Evolutionary conservation across 2,888 invertebrate genomes (phyloP), one percentile per base, ranked within the genome.

Genomic region (Apodemia hepburni): DNA sequence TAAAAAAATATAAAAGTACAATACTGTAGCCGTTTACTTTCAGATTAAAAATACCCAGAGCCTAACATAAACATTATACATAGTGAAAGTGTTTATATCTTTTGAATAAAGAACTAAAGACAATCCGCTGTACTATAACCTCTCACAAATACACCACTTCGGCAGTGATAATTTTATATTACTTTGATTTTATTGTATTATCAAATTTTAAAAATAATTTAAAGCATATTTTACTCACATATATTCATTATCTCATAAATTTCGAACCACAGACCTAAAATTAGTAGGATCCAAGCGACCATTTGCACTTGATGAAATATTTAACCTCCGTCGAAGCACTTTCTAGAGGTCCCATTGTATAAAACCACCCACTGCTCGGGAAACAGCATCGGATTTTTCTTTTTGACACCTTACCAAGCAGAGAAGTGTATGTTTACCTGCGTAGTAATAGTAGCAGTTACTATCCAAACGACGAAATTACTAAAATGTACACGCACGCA

Each of bases 281-380:
- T 84, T 86, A 87, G 78, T 85, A 87, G 86, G 86, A 87, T 75
- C 75, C 66, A 68, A 77, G 75, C 74, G 75, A 69, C 59, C 66
- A 65, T 66, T 62, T 65, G 67, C 66, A 65, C 64, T 66, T 35
- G 59, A 62, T 60, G 64, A 64, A 58, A 62, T 63, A 63, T 61
- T 59, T 59, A 62, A 66, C 82, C 82, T 77, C 84, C 84, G 82
- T 86, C 87, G 87, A 87, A 88, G 87, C 88, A 87, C 88, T 87
- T 88, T 87, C 87, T 88, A 86, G 85, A 81, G 85, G 82, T 73
- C 63, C 70, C 71, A 61, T 64, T 65, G 66, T 64, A 63, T 68
- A 67, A 64, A 71, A 69, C 70, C 70, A 61, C 68, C 69, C 76
- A 72, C 76, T 76, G 74, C 71, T 73, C 65, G 69, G 62, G 63